A percentile compares a stretch with the other conserved stretches of the same genome.
These are phyloP conservation scores for Orius insidiosus DNA, from an alignment of 1,140 invertebrate species.

Conservation along the genomic window DNA sequence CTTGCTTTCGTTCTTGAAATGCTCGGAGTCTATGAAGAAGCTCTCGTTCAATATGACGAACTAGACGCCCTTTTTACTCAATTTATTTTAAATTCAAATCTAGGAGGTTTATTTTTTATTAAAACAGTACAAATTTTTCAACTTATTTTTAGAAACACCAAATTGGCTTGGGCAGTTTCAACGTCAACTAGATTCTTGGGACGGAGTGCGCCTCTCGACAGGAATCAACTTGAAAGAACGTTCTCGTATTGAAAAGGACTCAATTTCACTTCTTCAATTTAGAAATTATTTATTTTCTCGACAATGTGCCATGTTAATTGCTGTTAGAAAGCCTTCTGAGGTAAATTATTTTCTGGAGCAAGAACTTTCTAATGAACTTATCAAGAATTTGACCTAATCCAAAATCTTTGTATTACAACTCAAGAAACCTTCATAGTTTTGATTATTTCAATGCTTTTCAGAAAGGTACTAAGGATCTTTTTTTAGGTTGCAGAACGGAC, in stretches of 20 bases:
- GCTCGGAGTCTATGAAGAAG: slow-evolving; percentile 83
- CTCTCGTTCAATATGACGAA: slow-evolving; percentile 92
- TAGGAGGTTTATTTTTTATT: slow-evolving; percentile 39
- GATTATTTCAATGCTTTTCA: too few relatives aligned
- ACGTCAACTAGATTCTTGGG: slow-evolving; percentile 58
- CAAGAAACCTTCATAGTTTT: too few relatives aligned
- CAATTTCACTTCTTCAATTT: slow-evolving; percentile 69
- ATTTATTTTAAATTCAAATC: slow-evolving; percentile 81
- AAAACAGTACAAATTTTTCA: slow-evolving; percentile 1
- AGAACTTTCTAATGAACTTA: too few relatives aligned
- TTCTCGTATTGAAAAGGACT: slow-evolving; percentile 45
- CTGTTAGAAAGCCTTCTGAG: slow-evolving; percentile 62
- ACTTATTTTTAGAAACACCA: slow-evolving; percentile 40
- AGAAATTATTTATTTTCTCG: slow-evolving; percentile 87
- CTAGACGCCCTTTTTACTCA: slow-evolving; percentile 92
- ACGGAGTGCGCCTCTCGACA: slow-evolving; percentile 55
- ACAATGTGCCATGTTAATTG: slow-evolving; percentile 72
- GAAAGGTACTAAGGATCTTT: too few relatives aligned
- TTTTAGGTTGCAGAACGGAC: slow-evolving; percentile 64
- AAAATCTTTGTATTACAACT: too few relatives aligned
- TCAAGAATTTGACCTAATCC: too few relatives aligned
- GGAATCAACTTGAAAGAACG: slow-evolving; percentile 48
- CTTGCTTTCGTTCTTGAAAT: slow-evolving; percentile 88
- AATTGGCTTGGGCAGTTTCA: slow-evolving; percentile 65
- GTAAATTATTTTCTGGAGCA: slow-evolving; percentile 35